Base-by-base conservation (phyloP, 2,888 invertebrate genomes). In the Andrena hattorfiana region DNA sequence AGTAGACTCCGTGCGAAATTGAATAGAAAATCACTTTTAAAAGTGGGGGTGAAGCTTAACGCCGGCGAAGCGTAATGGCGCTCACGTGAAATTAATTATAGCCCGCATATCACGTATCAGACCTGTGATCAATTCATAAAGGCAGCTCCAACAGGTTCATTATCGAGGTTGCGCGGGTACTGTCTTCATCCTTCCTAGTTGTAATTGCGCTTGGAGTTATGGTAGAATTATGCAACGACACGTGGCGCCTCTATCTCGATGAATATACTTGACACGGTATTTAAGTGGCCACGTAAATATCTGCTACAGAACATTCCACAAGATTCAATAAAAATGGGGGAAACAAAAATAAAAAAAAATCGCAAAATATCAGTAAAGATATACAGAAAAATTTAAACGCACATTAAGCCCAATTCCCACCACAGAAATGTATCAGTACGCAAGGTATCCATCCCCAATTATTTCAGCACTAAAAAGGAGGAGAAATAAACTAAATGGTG, bases 221-320 rank as follows among this genome's bases (percentile, higher is more conserved):
- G 77, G 28, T 54, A n/a, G 51, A 75, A 77, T 77, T 77, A 77
- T 77, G 77, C 77, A 30, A 68, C 42, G 35, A 54, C 77, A 76
- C 51, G 60, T 67, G 51, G 28, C 60, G 23, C 10, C 23, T 32
- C 28, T 10, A 28, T 6, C 32, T 42, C 54, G 30, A 30, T 60
- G 56, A 48, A 77, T 54, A 20, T 70, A 16, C 51, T 67, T 49
- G 77, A 76, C 77, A 56, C 67, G 26, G 32, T 59, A 49, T n/a
- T n/a, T 48, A 26, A 7, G 26, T 59, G 13, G 8, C 5, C 20
- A 30, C 10, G 23, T 26, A 30, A 35, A 13, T 51, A 35, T 20
- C 28, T 59, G 48, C n/a, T 5, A 6, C 16, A 3, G 23, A 13
- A 63, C n/a, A 2, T 49, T 16, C 7, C 26, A 10, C 8, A 5